Evolutionary conservation across 2,888 invertebrate species (phyloP).

Genomic region (Peribatodes rhomboidaria): DNA sequence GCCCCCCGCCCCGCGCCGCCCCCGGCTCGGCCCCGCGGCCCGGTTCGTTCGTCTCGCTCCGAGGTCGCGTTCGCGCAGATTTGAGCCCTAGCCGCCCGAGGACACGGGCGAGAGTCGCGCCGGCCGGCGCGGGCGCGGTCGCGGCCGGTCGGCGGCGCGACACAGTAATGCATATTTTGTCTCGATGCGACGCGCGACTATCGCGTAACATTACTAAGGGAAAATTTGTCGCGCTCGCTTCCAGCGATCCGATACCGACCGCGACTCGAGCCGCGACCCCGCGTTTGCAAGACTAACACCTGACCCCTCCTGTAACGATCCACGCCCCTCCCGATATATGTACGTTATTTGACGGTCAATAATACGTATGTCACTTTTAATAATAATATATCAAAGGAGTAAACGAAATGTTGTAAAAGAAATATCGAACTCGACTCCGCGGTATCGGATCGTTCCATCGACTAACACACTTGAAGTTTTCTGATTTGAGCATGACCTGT

Average conservation of each 20-base stretch:
- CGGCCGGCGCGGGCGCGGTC: slow-evolving; percentile 16
- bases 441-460: slow-evolving; percentile 61
- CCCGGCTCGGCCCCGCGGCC: slow-evolving; percentile 1
- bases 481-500: slow-evolving; percentile 69
- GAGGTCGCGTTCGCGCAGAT: background rate
- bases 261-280: background rate
- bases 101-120: too few relatives aligned
- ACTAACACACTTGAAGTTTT: slow-evolving; percentile 63
- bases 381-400: background rate
- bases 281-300: background rate
- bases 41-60: slow-evolving; percentile 8
- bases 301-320: background rate
- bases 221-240: slow-evolving; percentile 79
- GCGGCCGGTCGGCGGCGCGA: slow-evolving; percentile 50
- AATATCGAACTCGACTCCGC: background rate
- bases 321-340: too few relatives aligned
- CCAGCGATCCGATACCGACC: slow-evolving; percentile 62
- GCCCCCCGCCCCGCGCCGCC: slow-evolving; percentile 31
- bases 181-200: slow-evolving; percentile 62
- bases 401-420: background rate
- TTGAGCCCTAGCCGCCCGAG: background rate
- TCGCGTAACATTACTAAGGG: slow-evolving; percentile 83
- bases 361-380: too few relatives aligned
- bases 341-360: too few relatives aligned
- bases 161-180: slow-evolving; percentile 81